Conservation (phyloP, 2,888 invertebrate species). For the Horisme vitalbata region DNA sequence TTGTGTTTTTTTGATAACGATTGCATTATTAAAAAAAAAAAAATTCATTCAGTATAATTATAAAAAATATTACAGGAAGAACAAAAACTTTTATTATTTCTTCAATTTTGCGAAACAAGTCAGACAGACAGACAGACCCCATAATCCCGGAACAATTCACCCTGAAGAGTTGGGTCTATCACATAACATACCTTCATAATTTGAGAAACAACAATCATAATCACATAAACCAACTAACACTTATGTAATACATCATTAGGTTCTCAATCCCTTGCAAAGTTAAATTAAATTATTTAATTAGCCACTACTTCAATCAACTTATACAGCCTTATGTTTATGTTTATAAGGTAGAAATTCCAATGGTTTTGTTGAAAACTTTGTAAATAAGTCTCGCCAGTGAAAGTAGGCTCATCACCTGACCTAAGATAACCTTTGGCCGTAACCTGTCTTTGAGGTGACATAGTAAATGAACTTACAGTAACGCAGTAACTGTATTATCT, state of each 20-base stretch:
- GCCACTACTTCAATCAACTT: not conserved
- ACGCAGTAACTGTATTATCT: too few species aligned
- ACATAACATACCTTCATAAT: constrained; percentile 3
- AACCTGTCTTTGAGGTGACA: constrained; percentile 55
- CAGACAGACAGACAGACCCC: too few species aligned
- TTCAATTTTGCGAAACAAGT: too few species aligned
- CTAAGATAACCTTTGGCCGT: constrained; percentile 70
- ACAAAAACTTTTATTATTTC: too few species aligned
- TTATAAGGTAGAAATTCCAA: constrained; percentile 15
- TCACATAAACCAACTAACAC: constrained; percentile 20
- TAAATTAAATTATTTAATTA: constrained; percentile 38
- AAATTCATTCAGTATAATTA: too few species aligned
- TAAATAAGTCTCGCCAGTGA: constrained; percentile 55
- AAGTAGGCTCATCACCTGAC: constrained; percentile 72
- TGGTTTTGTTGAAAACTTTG: constrained; percentile 20
- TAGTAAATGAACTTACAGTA: constrained; percentile 12
- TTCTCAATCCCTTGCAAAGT: constrained; percentile 36
- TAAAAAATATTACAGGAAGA: too few species aligned
- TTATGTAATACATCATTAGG: constrained; percentile 36
- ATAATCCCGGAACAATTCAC: too few species aligned
- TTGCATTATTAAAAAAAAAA: too few species aligned
- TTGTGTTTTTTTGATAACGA: too few species aligned
- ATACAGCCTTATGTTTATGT: constrained; percentile 7
- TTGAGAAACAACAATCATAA: constrained; percentile 26
- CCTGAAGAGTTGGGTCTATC: too few species aligned